phyloP scores from a whole-genome alignment of 2,888 invertebrate genomes.

The Apodemia hepburni region DNA sequence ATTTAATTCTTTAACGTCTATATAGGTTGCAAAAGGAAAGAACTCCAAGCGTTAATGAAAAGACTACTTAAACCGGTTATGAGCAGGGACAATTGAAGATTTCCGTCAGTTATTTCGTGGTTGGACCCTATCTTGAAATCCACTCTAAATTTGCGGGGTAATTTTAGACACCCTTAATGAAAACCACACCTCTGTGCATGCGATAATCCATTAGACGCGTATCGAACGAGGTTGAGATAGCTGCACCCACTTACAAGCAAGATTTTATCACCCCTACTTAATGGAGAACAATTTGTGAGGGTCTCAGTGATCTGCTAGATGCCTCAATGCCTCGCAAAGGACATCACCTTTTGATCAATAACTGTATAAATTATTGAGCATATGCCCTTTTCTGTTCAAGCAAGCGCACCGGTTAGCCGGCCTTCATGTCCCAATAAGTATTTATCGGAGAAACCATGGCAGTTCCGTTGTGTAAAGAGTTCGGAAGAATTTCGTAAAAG shows the following conservation, averaged over 20 bases:
- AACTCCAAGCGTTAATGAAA: not conserved
- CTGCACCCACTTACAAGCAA: constrained; percentile 47
- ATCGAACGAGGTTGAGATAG: constrained; percentile 47
- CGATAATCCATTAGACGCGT: constrained; percentile 52
- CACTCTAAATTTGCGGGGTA: not conserved
- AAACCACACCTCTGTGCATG: constrained; percentile 38
- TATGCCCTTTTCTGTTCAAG: constrained; percentile 73
- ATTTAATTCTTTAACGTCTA: not conserved
- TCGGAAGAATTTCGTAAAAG: constrained; percentile 26
- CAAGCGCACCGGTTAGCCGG: constrained; percentile 56
- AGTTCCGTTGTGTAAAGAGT: constrained; percentile 36
- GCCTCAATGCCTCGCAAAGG: constrained; percentile 73
- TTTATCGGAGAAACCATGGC: constrained; percentile 39
- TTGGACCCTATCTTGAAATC: constrained; percentile 13
- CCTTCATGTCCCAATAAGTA: constrained; percentile 54
- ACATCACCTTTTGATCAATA: constrained; percentile 78
- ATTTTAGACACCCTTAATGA: constrained; percentile 24
- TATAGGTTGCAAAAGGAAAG: not conserved
- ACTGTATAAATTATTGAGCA: constrained; percentile 77
- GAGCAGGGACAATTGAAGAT: not conserved
- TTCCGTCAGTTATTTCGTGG: constrained; percentile 3
- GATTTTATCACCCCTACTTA: constrained; percentile 72
- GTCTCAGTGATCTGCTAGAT: constrained; percentile 54
- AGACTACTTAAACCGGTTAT: constrained; percentile 12
- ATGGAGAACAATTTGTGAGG: constrained; percentile 64